Evolutionary conservation across 2,888 invertebrate species (phyloP).

Genomic region (Phengaris arion): DNA sequence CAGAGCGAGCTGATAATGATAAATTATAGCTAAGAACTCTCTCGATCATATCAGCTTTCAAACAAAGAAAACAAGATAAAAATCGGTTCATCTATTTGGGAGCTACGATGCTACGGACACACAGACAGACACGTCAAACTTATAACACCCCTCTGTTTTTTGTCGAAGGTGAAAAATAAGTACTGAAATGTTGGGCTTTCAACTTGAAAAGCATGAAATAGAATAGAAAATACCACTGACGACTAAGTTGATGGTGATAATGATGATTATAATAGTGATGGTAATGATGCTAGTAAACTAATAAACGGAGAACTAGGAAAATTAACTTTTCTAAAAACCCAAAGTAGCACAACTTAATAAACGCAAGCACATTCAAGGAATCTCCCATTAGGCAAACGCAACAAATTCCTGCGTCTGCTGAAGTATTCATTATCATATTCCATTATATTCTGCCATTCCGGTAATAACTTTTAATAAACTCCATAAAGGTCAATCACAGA

Average conservation of each 20-base stretch:
- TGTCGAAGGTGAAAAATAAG: too few relatives aligned
- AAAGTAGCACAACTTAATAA: background rate
- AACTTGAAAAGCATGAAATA: background rate
- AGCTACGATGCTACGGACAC: too few relatives aligned
- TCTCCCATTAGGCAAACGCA: background rate
- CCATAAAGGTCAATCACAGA: conserved; percentile 27
- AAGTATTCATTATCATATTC: background rate
- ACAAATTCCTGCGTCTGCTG: background rate
- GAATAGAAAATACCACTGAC: background rate
- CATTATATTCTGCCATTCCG: background rate
- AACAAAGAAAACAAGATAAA: too few relatives aligned
- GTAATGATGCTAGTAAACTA: background rate
- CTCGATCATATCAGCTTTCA: too few relatives aligned
- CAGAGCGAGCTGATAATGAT: too few relatives aligned
- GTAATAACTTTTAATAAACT: conserved; percentile 17
- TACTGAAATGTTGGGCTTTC: background rate
- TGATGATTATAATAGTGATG: background rate
- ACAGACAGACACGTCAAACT: too few relatives aligned
- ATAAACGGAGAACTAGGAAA: background rate
- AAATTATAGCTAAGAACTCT: too few relatives aligned
- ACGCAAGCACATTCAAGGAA: background rate
- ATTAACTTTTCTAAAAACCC: background rate
- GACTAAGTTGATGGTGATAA: background rate
- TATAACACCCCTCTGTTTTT: too few relatives aligned
- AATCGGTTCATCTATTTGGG: too few relatives aligned